phyloP scores from a whole-genome alignment of 2,888 invertebrate species.

The Ichneumoninae sp. region DNA sequence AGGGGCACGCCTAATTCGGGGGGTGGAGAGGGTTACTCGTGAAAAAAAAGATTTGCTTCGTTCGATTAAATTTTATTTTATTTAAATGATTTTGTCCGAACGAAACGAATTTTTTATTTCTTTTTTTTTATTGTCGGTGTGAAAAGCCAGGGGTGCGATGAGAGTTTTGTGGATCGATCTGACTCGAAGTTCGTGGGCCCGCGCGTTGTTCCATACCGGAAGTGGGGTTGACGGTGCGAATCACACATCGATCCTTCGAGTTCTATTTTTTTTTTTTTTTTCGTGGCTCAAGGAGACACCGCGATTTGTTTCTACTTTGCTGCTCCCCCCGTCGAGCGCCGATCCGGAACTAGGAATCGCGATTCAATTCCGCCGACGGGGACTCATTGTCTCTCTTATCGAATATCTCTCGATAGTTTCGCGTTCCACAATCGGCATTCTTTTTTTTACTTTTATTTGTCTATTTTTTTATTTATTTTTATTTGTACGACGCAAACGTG shows the following conservation, averaged over 20 bases:
- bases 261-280: neutral
- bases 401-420: neutral
- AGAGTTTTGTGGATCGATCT: conserved; percentile 18
- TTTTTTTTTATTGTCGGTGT: no score
- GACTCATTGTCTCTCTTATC: neutral
- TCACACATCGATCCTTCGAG: conserved; percentile 2
- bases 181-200: conserved; percentile 15
- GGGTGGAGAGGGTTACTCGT: neutral
- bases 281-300: neutral
- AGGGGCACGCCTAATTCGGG: neutral
- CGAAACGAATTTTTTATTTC: neutral
- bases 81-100: neutral
- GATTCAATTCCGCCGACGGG: neutral
- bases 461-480: neutral
- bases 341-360: conserved; percentile 1
- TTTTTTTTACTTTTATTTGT: neutral
- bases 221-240: conserved; percentile 9
- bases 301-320: conserved; percentile 13
- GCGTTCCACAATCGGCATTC: neutral
- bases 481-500: neutral
- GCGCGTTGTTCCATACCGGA: conserved; percentile 16
- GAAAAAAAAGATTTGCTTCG: neutral
- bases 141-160: neutral
- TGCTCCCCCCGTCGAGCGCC: neutral
- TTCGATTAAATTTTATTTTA: neutral